Percentiles rank a stretch among this genome's conserved stretches.
phyloP scores from a whole-genome alignment of 2,797 vertebrate genomes.

The Sebastes hopkinsi region DNA sequence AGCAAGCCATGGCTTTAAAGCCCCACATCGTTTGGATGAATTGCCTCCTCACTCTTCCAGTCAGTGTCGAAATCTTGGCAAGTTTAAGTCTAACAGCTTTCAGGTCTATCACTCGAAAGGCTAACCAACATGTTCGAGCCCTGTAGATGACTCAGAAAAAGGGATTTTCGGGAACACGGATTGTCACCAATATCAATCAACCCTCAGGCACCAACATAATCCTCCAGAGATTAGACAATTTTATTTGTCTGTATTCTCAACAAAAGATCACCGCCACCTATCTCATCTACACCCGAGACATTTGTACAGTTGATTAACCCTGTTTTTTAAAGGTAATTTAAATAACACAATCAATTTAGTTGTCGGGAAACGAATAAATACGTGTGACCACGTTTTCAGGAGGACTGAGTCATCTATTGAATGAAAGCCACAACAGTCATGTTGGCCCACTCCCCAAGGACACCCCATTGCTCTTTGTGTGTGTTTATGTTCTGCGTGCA shows the following conservation, averaged over 20 bases:
- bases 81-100: conserved; percentile 30
- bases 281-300: neutral
- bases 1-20: neutral
- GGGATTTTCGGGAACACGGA: neutral
- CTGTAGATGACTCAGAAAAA: neutral
- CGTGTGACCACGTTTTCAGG: conserved; percentile 17
- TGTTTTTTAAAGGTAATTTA: conserved; percentile 14
- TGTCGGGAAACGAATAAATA: conserved; percentile 16
- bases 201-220: neutral
- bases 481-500: conserved; percentile 11
- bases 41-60: conserved; percentile 1
- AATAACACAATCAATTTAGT: conserved; percentile 18
- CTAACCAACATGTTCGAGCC: neutral
- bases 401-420: conserved; percentile 54
- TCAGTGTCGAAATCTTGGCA: conserved; percentile 18
- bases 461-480: conserved; percentile 36
- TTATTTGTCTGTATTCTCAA: conserved; percentile 1
- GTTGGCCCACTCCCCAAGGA: conserved; percentile 55
- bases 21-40: neutral
- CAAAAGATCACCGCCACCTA: neutral
- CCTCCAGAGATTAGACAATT: neutral
- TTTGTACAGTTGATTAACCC: neutral
- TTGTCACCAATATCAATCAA: neutral
- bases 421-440: conserved; percentile 18
- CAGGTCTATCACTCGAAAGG: conserved; percentile 12